Conservation (phyloP, 2,888 invertebrate genomes). For the Julus scandinavius region DNA sequence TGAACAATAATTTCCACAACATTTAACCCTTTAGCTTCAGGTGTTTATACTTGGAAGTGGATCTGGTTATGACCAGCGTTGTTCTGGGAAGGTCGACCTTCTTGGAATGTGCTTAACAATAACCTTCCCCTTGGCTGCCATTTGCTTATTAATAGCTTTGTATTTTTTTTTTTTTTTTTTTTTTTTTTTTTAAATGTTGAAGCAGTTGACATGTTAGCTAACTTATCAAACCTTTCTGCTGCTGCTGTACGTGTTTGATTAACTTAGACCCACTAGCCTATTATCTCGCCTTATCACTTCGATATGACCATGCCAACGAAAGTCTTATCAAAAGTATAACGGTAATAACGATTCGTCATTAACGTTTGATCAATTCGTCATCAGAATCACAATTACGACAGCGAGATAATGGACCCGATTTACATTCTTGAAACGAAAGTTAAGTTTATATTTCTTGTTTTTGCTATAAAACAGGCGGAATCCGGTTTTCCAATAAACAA, state of each 20-base stretch:
- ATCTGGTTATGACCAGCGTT: not conserved
- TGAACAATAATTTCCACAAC: too few relatives aligned
- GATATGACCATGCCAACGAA: not conserved
- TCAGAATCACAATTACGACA: not conserved
- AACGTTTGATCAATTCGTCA: not conserved
- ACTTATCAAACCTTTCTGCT: not conserved
- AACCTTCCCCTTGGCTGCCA: not conserved
- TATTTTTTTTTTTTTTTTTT: not conserved
- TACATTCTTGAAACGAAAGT: not conserved
- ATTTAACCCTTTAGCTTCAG: too few relatives aligned
- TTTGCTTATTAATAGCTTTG: not conserved
- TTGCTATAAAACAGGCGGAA: not conserved
- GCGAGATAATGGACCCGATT: not conserved
- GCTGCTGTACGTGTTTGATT: not conserved
- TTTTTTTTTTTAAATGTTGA: not conserved
- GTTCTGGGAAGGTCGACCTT: not conserved
- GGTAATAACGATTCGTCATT: not conserved
- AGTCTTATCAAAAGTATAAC: not conserved
- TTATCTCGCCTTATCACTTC: not conserved
- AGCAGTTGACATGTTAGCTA: not conserved
- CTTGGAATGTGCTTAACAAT: not conserved
- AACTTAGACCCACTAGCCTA: slow-evolving; percentile 5
- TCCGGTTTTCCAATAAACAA: not conserved
- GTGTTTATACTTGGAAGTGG: not conserved
- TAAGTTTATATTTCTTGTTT: not conserved